phyloP scores from a whole-genome alignment of 2,113 vertebrate genomes.

The Enhydra lutris region DNA sequence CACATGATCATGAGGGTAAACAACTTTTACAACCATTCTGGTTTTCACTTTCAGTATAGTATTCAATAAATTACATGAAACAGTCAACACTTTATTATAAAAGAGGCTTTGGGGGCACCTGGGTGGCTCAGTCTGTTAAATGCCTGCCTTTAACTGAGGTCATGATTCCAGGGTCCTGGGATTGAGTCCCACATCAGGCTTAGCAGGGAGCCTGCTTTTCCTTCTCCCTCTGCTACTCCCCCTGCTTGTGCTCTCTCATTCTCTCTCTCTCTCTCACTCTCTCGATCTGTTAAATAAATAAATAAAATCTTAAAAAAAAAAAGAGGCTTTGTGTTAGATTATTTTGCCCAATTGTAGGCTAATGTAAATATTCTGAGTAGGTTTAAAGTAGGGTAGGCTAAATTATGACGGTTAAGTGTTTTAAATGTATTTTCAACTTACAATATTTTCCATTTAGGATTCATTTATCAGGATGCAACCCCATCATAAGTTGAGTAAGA shows the following conservation, averaged over 20 bases:
- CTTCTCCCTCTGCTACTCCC: no score
- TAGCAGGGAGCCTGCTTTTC: no score
- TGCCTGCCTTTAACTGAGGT: no score
- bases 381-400: not conserved
- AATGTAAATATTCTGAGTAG: not conserved
- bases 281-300: no score
- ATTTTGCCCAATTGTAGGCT: not conserved
- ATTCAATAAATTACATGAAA: not conserved
- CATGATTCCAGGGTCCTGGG: no score
- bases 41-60: not conserved
- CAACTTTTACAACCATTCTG: not conserved
- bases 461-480: not conserved
- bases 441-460: not conserved
- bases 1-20: not conserved
- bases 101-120: not conserved
- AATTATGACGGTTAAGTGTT: not conserved
- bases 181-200: no score
- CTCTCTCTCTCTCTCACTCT: no score
- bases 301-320: not conserved
- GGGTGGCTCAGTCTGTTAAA: no score
- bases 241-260: no score
- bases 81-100: not conserved
- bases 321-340: not conserved
- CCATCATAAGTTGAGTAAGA: not conserved
- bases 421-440: not conserved